Evolutionary conservation across 2,113 vertebrate species (phyloP), one percentile per base, ranked within the genome.

Genomic region (Felis chaus): DNA sequence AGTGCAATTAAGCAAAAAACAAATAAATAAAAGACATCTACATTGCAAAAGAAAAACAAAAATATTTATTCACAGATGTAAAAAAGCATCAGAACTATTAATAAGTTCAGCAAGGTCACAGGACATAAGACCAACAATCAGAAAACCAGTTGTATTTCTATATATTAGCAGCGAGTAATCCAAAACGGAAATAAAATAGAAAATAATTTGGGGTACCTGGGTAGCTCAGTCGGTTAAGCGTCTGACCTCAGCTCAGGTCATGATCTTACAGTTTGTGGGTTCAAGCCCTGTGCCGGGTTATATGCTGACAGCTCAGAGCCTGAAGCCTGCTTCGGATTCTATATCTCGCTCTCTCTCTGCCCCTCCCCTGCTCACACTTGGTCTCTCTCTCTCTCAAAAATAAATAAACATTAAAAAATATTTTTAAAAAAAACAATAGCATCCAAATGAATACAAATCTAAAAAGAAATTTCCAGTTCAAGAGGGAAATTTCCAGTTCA

Each of bases 361-460:
- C 57, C 18, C 57, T 61, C 57, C 57, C 57, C 57, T 7, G 21
- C 57, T 23, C 21, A 19, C 18, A 18, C 57, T 61, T 21, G 8
- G 57, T 61, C 8, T 61, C 57, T 61, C 57, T 23, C 8, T 61
- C 55, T 57, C 21, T 61, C 21, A 61, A 23, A 61, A 61, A 61
- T 21, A 57, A 57, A 57, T 61, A 61, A 61, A 61, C 57, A 61
- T 61, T 61, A 9, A 61, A 61, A 61, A 23, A 57, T 19, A 2
- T 18, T 21, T 57, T 55, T 61, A 25, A 18, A 61, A 25, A 23
- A 61, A 61, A 74, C 23, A 79, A 63, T 31, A 71, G 45, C 36
- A 92, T 78, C 55, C 50, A 92, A 94, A 97, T 89, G 55, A 93
- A 39, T 39, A 93, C 90, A 91, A 89, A 61, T 7, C 2, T 53